phyloP scores from a whole-genome alignment of 2,888 invertebrate species.

The Drosophila mayaguana region DNA sequence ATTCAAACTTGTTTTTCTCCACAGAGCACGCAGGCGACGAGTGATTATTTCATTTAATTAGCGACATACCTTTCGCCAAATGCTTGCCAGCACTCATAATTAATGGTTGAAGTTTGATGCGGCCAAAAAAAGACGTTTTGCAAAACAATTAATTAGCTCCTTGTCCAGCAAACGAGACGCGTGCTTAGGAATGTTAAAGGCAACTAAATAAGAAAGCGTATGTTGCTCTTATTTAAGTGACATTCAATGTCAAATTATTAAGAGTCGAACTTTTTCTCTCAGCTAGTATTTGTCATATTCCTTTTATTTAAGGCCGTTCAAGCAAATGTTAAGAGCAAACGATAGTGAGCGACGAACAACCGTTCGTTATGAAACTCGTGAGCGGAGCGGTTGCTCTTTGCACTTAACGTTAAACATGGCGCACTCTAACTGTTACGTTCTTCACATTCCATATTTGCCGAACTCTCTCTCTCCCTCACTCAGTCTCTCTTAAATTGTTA shows the following conservation, averaged over 20 bases:
- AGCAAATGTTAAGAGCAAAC: not conserved
- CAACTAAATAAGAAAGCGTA: conserved; percentile 23
- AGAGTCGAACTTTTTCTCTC: not conserved
- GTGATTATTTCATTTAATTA: not conserved
- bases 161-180: not conserved
- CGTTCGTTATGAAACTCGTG: not conserved
- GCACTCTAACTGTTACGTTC: conserved; percentile 8
- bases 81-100: conserved; percentile 64
- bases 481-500: not conserved
- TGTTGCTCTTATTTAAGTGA: conserved; percentile 13
- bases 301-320: not conserved
- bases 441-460: not conserved
- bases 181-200: conserved; percentile 16
- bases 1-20: conserved; percentile 28
- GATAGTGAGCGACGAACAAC: not conserved
- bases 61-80: conserved; percentile 59
- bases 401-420: not conserved
- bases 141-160: not conserved
- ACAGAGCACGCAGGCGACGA: conserved; percentile 1
- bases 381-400: conserved; percentile 1
- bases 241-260: not conserved
- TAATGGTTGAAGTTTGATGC: conserved; percentile 26
- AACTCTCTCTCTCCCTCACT: not conserved
- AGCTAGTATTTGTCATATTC: not conserved
- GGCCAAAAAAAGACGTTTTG: conserved; percentile 21